Evolutionary conservation across 2,797 vertebrate genomes (phyloP).

Genomic region (Botia almorhae): DNA sequence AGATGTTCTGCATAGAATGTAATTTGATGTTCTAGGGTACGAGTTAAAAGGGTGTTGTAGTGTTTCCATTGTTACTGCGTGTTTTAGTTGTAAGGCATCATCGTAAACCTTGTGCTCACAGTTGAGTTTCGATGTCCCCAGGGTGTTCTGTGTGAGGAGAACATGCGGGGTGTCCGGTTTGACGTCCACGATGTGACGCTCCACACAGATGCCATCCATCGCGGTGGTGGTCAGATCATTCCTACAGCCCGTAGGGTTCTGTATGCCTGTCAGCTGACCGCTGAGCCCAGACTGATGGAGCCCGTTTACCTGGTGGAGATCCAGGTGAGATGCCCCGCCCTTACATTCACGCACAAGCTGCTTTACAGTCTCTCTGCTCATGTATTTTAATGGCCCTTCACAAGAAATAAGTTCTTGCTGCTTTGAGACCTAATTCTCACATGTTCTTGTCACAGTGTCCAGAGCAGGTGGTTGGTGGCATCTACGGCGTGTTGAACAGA

Average conservation of each 20-base stretch:
- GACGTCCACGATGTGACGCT: constrained; percentile 90
- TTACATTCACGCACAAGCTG: rapidly evolving
- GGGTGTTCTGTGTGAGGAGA: constrained; percentile 95
- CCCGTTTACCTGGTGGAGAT: constrained; percentile 90
- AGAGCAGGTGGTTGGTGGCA: constrained; percentile 86
- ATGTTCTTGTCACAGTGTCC: constrained; percentile 78
- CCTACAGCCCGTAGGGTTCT: constrained; percentile 85
- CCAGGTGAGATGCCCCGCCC: constrained; percentile 91
- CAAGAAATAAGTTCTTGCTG: not conserved
- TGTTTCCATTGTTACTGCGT: not conserved
- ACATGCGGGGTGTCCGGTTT: constrained; percentile 89
- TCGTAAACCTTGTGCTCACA: not conserved
- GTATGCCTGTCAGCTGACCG: constrained; percentile 83
- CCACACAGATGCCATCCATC: constrained; percentile 86
- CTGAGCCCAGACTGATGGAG: constrained; percentile 85
- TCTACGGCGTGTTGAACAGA: constrained; percentile 91
- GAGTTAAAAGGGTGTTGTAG: no score
- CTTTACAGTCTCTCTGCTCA: no score
- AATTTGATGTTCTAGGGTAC: not conserved
- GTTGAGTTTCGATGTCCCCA: constrained; percentile 54
- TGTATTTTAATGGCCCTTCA: not conserved
- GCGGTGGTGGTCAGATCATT: constrained; percentile 87
- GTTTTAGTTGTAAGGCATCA: not conserved
- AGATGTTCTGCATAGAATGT: not conserved
- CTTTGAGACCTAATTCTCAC: constrained; percentile 73